These are phyloP conservation scores for Falco punctatus DNA, from an alignment of 2,113 vertebrate genomes.

Conservation along the genomic window DNA sequence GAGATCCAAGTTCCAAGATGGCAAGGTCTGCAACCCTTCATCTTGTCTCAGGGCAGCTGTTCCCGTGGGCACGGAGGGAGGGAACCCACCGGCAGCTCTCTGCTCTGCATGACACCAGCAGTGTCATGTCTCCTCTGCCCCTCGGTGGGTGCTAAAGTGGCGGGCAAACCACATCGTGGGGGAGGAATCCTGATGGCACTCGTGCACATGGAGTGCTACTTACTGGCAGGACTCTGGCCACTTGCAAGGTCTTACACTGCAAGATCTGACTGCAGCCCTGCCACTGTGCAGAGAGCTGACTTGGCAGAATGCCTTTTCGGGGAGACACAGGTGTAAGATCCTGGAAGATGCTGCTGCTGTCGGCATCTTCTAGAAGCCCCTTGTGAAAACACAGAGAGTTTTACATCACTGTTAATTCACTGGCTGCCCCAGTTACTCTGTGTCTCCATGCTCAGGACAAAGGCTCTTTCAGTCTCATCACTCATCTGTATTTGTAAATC, in stretches of 20 bases:
- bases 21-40: neutral
- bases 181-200: neutral
- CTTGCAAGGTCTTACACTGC: neutral
- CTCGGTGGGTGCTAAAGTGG: neutral
- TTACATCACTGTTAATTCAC: neutral
- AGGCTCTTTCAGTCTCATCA: neutral
- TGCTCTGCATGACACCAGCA: neutral
- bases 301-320: neutral
- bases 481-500: neutral
- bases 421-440: neutral
- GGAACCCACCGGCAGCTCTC: neutral
- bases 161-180: neutral
- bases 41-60: neutral
- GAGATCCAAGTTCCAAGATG: neutral
- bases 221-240: neutral
- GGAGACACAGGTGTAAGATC: neutral
- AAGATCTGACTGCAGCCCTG: neutral
- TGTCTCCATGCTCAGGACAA: neutral
- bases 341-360: neutral
- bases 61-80: neutral
- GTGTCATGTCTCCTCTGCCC: neutral
- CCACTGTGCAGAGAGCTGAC: neutral
- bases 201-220: rapidly evolving
- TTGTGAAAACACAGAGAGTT: neutral
- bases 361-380: neutral